Evolutionary conservation across 2,113 vertebrate species (phyloP).

Genomic region (Boulengeromyrus knoepffleri): DNA sequence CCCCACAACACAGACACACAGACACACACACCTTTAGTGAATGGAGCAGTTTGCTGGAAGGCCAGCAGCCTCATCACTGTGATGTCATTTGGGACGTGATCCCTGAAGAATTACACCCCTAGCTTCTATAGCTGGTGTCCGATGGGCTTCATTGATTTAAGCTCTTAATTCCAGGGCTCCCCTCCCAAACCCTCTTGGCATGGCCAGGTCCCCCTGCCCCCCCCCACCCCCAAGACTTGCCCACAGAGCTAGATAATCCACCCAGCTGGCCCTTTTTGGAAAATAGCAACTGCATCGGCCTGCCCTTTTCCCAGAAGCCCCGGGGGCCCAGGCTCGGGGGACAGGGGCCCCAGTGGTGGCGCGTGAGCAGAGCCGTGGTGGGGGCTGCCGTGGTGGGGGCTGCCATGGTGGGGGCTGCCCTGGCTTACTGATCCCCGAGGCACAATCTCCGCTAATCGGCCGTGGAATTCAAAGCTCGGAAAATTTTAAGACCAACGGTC

Average conservation of each 20-base stretch:
- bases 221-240: neutral
- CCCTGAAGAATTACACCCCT: constrained; percentile 39
- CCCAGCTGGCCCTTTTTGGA: constrained; percentile 21
- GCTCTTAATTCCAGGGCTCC: constrained; percentile 30
- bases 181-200: constrained; percentile 5
- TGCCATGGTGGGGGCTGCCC: neutral
- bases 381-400: neutral
- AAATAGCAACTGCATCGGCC: constrained; percentile 10
- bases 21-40: neutral
- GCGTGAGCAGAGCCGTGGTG: neutral
- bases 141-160: constrained; percentile 52
- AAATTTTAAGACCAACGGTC: constrained; percentile 28
- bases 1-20: no score
- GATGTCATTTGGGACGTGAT: neutral
- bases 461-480: constrained; percentile 47
- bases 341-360: neutral
- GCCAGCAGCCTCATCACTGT: neutral
- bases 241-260: constrained; percentile 40
- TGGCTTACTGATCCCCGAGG: constrained; percentile 23
- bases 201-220: constrained; percentile 31
- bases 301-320: neutral
- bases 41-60: neutral
- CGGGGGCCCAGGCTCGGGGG: neutral
- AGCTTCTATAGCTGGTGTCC: constrained; percentile 33
- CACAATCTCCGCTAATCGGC: constrained; percentile 38